A percentile compares a stretch with the other conserved stretches of the same genome.
These are phyloP conservation scores for Drosophila sulfurigaster DNA, from an alignment of 1,140 invertebrate genomes.

Conservation along the genomic window DNA sequence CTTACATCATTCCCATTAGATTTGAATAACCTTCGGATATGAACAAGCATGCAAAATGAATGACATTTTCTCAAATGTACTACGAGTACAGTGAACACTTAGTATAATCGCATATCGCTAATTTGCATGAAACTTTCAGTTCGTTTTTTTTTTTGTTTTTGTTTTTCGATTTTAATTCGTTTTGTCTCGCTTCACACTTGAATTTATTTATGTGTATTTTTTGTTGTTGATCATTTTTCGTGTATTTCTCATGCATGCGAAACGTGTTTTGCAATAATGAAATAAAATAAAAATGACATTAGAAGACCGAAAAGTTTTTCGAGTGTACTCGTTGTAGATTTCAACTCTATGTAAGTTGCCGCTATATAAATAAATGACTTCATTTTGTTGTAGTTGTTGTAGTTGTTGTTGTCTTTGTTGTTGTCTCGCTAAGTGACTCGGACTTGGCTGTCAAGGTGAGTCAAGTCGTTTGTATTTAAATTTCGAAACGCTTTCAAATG, in stretches of 20 bases:
- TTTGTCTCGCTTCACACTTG: conserved; percentile 26
- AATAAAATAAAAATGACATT: conserved; percentile 25
- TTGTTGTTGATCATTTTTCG: background rate
- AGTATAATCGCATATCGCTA: conserved; percentile 34
- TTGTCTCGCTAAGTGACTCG: conserved; percentile 18
- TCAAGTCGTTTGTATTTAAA: conserved; percentile 42
- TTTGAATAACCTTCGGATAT: conserved; percentile 34
- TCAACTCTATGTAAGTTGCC: conserved; percentile 21
- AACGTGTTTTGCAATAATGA: conserved; percentile 44
- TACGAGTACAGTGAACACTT: conserved; percentile 10
- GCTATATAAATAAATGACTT: conserved; percentile 45
- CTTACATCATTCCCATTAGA: conserved; percentile 42
- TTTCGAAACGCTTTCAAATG: conserved; percentile 30
- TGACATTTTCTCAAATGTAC: conserved; percentile 34
- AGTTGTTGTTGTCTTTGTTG: conserved; percentile 6
- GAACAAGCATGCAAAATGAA: conserved; percentile 32
- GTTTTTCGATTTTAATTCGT: conserved; percentile 12
- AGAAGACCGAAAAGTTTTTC: conserved; percentile 9
- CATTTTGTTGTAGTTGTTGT: conserved; percentile 31
- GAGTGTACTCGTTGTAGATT: conserved; percentile 7
- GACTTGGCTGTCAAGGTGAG: conserved; percentile 36
- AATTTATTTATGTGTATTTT: conserved; percentile 5
- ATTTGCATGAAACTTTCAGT: conserved; percentile 42
- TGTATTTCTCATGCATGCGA: conserved; percentile 47
- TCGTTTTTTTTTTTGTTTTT: conserved; percentile 10